Evolutionary conservation across 2,113 vertebrate species (phyloP).

Genomic region (Panthera leo): DNA sequence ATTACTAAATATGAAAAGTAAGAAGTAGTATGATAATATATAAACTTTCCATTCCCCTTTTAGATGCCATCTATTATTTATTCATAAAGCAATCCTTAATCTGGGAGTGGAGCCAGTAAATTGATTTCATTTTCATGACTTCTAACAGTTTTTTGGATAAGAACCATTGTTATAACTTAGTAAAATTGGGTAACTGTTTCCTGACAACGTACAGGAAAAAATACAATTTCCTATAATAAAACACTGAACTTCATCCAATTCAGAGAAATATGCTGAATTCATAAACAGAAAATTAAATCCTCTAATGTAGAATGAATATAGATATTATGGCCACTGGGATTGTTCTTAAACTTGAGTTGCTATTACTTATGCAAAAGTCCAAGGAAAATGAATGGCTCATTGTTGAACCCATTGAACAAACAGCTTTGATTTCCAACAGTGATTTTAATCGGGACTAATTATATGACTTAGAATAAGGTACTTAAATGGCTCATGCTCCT

Average conservation of each 20-base stretch:
- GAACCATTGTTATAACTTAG: constrained; percentile 74
- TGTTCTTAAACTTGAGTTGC: constrained; percentile 64
- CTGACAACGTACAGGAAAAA: constrained; percentile 76
- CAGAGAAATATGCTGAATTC: constrained; percentile 76
- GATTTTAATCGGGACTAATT: constrained; percentile 69
- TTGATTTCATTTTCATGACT: constrained; percentile 78
- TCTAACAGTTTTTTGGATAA: constrained; percentile 77
- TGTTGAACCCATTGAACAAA: constrained; percentile 71
- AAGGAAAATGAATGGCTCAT: constrained; percentile 67
- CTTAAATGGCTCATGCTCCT: constrained; percentile 43
- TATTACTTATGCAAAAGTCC: constrained; percentile 73
- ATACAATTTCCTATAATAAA: constrained; percentile 78
- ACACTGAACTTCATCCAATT: constrained; percentile 62
- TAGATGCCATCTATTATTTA: constrained; percentile 70
- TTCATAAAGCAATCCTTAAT: constrained; percentile 72
- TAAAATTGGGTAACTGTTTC: constrained; percentile 76
- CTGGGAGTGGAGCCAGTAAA: constrained; percentile 74
- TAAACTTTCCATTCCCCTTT: constrained; percentile 62
- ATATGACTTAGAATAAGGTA: constrained; percentile 61
- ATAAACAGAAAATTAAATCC: constrained; percentile 76
- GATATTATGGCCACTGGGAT: constrained; percentile 63
- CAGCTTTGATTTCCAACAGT: constrained; percentile 70
- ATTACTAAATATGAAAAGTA: constrained; percentile 50
- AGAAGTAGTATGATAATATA: constrained; percentile 46
- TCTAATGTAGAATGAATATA: constrained; percentile 72